Base-by-base conservation (phyloP, 2,888 invertebrate species). In the Eupithecia centaureata region DNA sequence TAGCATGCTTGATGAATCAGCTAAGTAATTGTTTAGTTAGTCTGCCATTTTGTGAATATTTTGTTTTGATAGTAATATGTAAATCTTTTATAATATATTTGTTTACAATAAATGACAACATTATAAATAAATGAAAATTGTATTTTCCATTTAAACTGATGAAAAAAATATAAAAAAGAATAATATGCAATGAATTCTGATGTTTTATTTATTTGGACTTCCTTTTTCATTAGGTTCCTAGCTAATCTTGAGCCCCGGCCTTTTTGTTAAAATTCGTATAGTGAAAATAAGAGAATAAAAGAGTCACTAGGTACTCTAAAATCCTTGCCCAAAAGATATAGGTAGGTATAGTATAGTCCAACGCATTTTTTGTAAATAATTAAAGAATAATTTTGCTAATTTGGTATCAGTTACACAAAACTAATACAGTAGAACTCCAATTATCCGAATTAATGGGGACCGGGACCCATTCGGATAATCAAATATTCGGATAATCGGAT, bases 81-180 rank as follows among this genome's bases (percentile, higher is more conserved):
- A 93, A 93, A 93, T 92, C 93, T 93, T 93, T 93, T 93, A 92
- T 93, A 93, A 93, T 92, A 93, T 92, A 93, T 93, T 93, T 93
- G 93, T 92, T 93, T 93, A 93, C 92, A 91, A 91, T 92, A 92
- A 92, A 93, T 92, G 91, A 93, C 92, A 93, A 93, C 92, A 92
- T 90, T 92, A 92, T 92, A 90, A 93, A 90, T 92, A 92, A 92
- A 91, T 90, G 89, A 92, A 92, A 47, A 92, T 88, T 93, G 92
- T 92, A 93, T 93, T 93, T 93, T 92, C 92, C 92, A 92, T 93
- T 93, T 93, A 92, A 93, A 93, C 90, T 92, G 92, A 93, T 89
- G 91, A 92, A 92, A 93, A 91, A 93, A 92, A 92, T 87, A 92
- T 91, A 92, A 92, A 93, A 92, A 93, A 92, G 91, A 92, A 92